These are phyloP conservation scores for Bombus consobrinus DNA, from an alignment of 1,140 invertebrate genomes.

Conservation along the genomic window DNA sequence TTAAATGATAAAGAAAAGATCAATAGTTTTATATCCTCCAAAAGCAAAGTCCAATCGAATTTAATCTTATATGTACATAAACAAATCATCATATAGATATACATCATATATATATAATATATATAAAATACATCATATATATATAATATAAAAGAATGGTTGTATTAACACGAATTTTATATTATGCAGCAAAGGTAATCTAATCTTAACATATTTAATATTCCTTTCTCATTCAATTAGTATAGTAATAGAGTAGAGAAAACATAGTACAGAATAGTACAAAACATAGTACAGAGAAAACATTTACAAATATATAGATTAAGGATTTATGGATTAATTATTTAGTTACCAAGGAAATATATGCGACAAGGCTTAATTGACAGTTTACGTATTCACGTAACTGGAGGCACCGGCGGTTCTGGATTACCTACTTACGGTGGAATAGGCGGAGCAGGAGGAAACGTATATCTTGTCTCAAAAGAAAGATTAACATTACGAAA, in stretches of 20 bases:
- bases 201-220: constrained; percentile 14
- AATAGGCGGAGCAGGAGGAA: constrained; percentile 92
- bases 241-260: constrained; percentile 1
- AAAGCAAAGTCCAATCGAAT: too few species aligned
- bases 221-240: background rate
- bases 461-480: constrained; percentile 88
- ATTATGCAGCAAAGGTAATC: constrained; percentile 67
- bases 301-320: background rate
- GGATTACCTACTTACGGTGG: constrained; percentile 92
- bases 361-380: constrained; percentile 87
- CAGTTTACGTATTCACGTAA: constrained; percentile 87
- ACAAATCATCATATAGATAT: too few species aligned
- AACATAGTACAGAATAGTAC: too few species aligned
- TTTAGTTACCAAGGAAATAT: constrained; percentile 74
- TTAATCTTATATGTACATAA: too few species aligned
- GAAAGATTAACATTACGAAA: constrained; percentile 85
- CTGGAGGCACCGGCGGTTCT: constrained; percentile 89
- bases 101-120: too few species aligned
- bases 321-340: background rate
- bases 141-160: constrained; percentile 81
- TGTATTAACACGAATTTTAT: constrained; percentile 72
- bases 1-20: too few species aligned
- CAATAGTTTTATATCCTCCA: too few species aligned
- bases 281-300: too few species aligned
- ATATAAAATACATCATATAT: too few species aligned